Percentiles rank a stretch among this genome's conserved stretches.
phyloP scores from a whole-genome alignment of 1,140 invertebrate genomes.

The Solenopsis invicta region DNA sequence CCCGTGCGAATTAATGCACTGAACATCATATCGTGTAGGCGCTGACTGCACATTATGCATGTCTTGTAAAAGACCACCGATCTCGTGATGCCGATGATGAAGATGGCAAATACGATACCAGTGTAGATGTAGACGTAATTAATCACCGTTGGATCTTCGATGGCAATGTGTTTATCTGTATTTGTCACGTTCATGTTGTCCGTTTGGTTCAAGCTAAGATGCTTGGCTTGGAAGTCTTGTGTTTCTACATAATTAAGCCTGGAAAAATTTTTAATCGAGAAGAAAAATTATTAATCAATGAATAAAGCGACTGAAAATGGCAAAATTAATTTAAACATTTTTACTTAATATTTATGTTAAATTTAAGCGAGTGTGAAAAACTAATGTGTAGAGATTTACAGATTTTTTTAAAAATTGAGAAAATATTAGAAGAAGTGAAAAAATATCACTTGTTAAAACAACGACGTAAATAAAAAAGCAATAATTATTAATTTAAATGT shows the following conservation, averaged over 20 bases:
- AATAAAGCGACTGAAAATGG: not conserved
- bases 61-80: conserved; percentile 89
- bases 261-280: conserved; percentile 26
- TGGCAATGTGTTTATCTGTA: not conserved
- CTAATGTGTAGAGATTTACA: too few relatives aligned
- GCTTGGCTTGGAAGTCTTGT: conserved; percentile 41
- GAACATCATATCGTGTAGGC: conserved; percentile 91
- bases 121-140: conserved; percentile 87
- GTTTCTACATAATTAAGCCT: conserved; percentile 77
- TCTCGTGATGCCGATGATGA: conserved; percentile 85
- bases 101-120: conserved; percentile 85
- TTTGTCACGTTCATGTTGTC: conserved; percentile 29
- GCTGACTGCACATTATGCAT: conserved; percentile 89
- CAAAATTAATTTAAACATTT: not conserved
- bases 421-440: too few relatives aligned
- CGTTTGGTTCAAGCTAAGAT: conserved; percentile 8
- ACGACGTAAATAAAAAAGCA: too few relatives aligned
- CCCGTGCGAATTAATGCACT: conserved; percentile 87
- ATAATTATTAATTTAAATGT: too few relatives aligned
- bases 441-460: too few relatives aligned
- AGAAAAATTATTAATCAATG: not conserved
- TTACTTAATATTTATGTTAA: not conserved
- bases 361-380: not conserved
- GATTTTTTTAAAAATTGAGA: too few relatives aligned
- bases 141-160: conserved; percentile 70